phyloP scores from a whole-genome alignment of 2,113 vertebrate species.

The Raja brachyura region DNA sequence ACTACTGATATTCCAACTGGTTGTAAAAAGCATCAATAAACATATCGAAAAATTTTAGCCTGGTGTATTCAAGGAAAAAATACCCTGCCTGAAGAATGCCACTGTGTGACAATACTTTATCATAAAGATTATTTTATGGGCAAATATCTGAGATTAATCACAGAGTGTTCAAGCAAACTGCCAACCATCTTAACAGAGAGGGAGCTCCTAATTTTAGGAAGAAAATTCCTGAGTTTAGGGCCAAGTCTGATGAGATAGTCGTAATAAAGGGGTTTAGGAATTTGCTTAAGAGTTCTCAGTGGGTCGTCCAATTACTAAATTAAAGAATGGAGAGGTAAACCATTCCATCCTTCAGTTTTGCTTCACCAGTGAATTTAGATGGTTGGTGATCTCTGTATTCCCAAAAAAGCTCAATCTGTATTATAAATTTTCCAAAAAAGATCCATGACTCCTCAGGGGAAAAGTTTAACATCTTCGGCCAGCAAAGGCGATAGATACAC shows the following conservation, averaged over 20 bases:
- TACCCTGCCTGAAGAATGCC: not conserved
- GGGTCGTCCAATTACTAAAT: not conserved
- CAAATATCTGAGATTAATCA: too few species aligned
- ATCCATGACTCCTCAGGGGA: not conserved
- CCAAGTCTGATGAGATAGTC: not conserved
- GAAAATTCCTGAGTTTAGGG: not conserved
- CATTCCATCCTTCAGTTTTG: not conserved
- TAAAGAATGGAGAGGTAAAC: not conserved
- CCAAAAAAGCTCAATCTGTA: too few species aligned
- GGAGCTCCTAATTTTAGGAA: not conserved
- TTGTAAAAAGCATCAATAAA: not conserved
- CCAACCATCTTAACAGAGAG: not conserved
- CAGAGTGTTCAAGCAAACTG: not conserved
- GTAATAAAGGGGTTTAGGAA: not conserved
- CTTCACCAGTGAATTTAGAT: not conserved
- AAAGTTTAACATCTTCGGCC: not conserved
- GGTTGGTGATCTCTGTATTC: not conserved
- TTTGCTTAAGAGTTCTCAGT: not conserved
- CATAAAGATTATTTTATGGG: not conserved
- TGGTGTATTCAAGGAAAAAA: not conserved
- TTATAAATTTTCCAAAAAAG: too few species aligned
- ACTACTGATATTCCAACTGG: not conserved
- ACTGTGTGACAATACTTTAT: not conserved
- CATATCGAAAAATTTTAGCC: not conserved
- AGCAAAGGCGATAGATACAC: not conserved